These are phyloP conservation scores for Pentalonia nigronervosa DNA, from an alignment of 1,140 invertebrate species.

Conservation along the genomic window DNA sequence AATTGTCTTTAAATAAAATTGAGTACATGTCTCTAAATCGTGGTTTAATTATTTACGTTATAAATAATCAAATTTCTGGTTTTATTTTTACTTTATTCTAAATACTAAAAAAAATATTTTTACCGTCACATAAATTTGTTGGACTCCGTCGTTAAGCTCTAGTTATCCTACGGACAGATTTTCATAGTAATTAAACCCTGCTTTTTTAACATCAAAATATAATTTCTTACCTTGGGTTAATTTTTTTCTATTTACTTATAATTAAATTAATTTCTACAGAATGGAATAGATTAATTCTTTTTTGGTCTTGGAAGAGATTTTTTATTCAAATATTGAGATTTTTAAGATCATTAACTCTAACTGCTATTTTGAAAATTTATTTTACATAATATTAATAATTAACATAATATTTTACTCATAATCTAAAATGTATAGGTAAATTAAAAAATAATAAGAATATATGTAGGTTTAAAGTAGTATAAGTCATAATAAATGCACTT, in stretches of 20 bases:
- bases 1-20: neutral
- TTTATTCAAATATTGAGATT: no score
- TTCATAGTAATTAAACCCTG: neutral
- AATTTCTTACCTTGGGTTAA: neutral
- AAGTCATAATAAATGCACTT: neutral
- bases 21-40: neutral
- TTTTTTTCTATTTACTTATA: neutral
- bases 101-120: neutral
- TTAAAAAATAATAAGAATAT: neutral
- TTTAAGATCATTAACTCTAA: no score
- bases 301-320: no score
- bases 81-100: neutral
- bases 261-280: neutral
- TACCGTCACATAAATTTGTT: neutral
- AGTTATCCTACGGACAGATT: neutral
- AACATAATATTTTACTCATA: no score
- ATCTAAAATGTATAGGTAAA: no score
- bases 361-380: no score
- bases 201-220: conserved; percentile 1
- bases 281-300: no score
- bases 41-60: neutral
- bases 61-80: neutral
- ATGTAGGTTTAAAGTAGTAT: neutral
- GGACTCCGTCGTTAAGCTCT: neutral
- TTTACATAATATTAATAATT: no score